phyloP scores from a whole-genome alignment of 2,888 invertebrate species.

The Tribolium freemani region DNA sequence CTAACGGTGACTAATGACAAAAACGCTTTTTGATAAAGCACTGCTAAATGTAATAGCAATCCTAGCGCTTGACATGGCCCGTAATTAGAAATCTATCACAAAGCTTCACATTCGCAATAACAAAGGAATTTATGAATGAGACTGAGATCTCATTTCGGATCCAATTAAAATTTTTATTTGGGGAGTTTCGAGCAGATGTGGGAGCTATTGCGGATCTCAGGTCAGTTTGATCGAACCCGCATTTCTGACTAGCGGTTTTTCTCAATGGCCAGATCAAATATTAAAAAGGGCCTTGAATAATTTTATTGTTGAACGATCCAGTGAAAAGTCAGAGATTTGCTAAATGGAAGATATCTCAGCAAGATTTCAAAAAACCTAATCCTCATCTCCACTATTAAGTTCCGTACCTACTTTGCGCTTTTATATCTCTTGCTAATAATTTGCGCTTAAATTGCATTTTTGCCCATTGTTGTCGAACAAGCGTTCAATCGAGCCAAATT shows the following conservation, averaged over 20 bases:
- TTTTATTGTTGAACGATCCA: background rate
- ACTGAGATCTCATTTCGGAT: conserved; percentile 24
- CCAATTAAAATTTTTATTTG: conserved; percentile 27
- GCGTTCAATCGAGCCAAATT: too few relatives aligned
- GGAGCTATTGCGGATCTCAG: background rate
- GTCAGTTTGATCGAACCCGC: conserved; percentile 5
- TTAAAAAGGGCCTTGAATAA: background rate
- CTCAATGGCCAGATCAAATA: background rate
- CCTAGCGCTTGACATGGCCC: background rate
- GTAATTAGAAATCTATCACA: conserved; percentile 32
- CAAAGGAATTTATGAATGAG: conserved; percentile 14
- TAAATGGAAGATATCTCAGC: too few relatives aligned
- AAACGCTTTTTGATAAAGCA: background rate
- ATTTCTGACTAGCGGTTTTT: background rate
- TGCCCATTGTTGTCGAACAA: too few relatives aligned
- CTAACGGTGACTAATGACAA: conserved; percentile 30
- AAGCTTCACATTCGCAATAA: conserved; percentile 16
- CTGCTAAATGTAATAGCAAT: background rate
- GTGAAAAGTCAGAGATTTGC: background rate
- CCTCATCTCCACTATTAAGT: too few relatives aligned
- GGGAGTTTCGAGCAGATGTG: background rate
- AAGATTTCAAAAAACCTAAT: too few relatives aligned
- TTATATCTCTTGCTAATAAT: too few relatives aligned
- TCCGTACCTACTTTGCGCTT: too few relatives aligned
- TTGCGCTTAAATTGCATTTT: too few relatives aligned